Conservation (phyloP, 2,888 invertebrate genomes). For the Leptinotarsa juncta region DNA sequence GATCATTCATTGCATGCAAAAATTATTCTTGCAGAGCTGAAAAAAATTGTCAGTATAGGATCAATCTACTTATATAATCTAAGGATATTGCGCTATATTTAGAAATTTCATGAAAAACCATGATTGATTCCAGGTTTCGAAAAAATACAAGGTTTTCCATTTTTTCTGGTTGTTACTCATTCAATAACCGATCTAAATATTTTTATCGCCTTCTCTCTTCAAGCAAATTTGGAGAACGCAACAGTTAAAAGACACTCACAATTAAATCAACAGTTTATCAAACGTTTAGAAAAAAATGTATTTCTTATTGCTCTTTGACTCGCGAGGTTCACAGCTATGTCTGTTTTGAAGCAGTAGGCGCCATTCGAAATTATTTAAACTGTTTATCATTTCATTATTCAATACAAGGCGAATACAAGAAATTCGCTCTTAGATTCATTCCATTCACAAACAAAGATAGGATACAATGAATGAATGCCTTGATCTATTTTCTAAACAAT, state of each 20-base stretch:
- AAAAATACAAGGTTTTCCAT: no score
- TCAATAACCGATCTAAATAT: neutral
- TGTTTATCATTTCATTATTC: constrained; percentile 20
- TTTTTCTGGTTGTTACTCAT: neutral
- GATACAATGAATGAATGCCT: constrained; percentile 5
- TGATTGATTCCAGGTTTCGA: no score
- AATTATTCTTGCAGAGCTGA: no score
- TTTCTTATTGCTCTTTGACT: constrained; percentile 23
- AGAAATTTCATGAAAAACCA: no score
- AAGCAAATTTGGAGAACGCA: neutral
- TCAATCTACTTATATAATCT: no score
- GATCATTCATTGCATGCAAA: no score
- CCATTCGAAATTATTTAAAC: constrained; percentile 12
- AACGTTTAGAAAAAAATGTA: constrained; percentile 1
- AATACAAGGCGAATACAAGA: constrained; percentile 18
- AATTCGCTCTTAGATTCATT: neutral
- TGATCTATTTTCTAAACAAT: neutral
- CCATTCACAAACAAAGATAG: constrained; percentile 1
- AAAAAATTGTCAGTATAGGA: no score
- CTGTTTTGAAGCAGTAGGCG: constrained; percentile 18
- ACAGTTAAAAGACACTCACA: neutral
- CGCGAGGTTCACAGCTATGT: constrained; percentile 14
- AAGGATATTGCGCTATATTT: no score
- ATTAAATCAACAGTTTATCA: constrained; percentile 2
- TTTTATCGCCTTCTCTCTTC: neutral